These are phyloP conservation scores for Camponotus pennsylvanicus DNA, from an alignment of 1,140 invertebrate genomes.

Conservation along the genomic window DNA sequence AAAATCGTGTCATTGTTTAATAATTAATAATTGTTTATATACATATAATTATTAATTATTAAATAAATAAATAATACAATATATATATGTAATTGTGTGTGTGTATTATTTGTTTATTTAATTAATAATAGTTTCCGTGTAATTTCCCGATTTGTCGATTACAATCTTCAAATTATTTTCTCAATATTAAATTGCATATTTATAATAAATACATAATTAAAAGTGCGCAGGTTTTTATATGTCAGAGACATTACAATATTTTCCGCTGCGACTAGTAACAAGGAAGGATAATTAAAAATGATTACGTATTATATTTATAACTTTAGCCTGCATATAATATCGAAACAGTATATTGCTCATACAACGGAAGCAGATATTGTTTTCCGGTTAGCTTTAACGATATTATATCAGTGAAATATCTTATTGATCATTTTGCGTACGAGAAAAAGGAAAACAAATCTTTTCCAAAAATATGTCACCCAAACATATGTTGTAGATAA, in stretches of 20 bases:
- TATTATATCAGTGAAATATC: not conserved
- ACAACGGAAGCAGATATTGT: not conserved
- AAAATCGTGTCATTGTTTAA: too few species aligned
- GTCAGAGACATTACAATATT: not conserved
- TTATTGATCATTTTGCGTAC: not conserved
- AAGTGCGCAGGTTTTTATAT: not conserved
- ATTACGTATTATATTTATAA: not conserved
- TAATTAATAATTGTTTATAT: too few species aligned
- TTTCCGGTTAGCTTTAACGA: not conserved
- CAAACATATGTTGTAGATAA: not conserved
- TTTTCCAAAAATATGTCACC: not conserved
- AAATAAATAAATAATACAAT: too few species aligned
- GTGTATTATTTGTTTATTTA: too few species aligned
- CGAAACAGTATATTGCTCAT: not conserved
- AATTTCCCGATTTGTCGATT: too few species aligned
- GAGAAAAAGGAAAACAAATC: not conserved
- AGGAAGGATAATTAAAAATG: not conserved
- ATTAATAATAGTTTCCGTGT: too few species aligned
- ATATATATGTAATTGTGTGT: too few species aligned
- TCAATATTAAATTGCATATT: conserved; percentile 2
- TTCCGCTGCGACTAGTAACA: not conserved
- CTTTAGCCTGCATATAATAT: not conserved
- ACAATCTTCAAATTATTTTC: not conserved
- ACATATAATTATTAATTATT: too few species aligned
- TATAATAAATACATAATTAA: not conserved